phyloP scores from a whole-genome alignment of 2,113 vertebrate species.

The Ptilonorhynchus violaceus region DNA sequence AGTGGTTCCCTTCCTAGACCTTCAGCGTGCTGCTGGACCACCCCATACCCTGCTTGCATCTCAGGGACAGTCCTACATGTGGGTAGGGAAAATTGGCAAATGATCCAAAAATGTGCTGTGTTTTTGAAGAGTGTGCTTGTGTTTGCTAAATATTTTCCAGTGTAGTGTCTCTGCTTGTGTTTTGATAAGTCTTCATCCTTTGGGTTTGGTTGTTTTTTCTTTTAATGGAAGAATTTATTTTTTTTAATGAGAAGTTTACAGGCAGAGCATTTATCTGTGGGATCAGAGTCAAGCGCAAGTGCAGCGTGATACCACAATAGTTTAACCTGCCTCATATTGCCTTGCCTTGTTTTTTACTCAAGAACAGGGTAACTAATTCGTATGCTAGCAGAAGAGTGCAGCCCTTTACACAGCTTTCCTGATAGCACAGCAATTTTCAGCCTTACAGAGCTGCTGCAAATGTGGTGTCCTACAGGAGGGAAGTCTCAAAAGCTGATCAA shows the following conservation, averaged over 20 bases:
- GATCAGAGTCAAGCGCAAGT: neutral
- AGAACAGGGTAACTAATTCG: neutral
- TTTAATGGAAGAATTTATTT: neutral
- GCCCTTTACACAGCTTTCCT: neutral
- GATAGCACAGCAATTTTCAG: neutral
- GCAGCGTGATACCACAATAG: neutral
- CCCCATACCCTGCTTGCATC: neutral
- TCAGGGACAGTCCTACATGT: rapidly evolving
- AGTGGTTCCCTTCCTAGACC: neutral
- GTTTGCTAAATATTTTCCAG: neutral
- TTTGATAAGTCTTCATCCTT: neutral
- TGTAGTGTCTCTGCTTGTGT: neutral
- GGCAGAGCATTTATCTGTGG: neutral
- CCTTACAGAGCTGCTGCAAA: neutral
- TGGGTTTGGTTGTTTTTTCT: neutral
- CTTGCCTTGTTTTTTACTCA: neutral
- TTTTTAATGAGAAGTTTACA: neutral
- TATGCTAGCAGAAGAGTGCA: neutral
- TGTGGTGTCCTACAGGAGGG: rapidly evolving
- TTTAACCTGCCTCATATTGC: rapidly evolving
- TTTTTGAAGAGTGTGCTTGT: neutral
- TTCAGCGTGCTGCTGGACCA: neutral
- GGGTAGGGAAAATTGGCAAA: neutral
- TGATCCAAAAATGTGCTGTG: neutral
- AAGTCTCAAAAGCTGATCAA: neutral